Evolutionary conservation across 2,888 invertebrate genomes (phyloP).

Genomic region (Zootermopsis nevadensis): DNA sequence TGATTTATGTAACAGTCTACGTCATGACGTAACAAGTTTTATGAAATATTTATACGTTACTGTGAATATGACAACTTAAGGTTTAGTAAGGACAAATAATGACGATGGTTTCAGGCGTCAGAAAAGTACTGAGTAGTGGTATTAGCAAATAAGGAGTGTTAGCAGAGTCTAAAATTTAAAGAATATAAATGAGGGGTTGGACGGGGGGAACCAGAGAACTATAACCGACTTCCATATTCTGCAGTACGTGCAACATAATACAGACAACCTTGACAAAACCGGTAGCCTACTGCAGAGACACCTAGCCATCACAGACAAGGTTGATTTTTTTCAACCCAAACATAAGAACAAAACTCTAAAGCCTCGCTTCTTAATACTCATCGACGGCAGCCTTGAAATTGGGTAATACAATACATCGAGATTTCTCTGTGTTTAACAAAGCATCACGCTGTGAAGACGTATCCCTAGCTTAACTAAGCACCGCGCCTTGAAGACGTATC

Average conservation of each 20-base stretch:
- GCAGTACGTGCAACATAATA: not conserved
- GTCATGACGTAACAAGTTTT: no score
- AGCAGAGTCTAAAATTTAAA: not conserved
- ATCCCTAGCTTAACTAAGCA: no score
- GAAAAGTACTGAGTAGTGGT: no score
- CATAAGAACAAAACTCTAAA: not conserved
- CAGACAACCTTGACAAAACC: slow-evolving; percentile 2
- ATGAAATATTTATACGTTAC: not conserved
- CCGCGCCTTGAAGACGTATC: no score
- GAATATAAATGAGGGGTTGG: not conserved
- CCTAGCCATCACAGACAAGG: not conserved
- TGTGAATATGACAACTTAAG: not conserved
- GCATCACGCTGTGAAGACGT: no score
- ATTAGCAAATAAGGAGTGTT: not conserved
- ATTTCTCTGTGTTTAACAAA: no score
- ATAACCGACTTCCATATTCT: not conserved
- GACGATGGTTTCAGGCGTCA: not conserved
- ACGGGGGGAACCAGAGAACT: no score
- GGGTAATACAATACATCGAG: slow-evolving; percentile 1
- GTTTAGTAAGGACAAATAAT: not conserved
- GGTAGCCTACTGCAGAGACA: not conserved
- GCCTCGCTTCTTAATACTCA: slow-evolving; percentile 10
- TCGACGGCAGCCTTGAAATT: not conserved
- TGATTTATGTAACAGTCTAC: no score
- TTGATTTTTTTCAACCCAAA: not conserved